Evolutionary conservation across 2,888 invertebrate species (phyloP), one percentile per base, ranked within the genome.

Genomic region (Koerneria pararmatus): DNA sequence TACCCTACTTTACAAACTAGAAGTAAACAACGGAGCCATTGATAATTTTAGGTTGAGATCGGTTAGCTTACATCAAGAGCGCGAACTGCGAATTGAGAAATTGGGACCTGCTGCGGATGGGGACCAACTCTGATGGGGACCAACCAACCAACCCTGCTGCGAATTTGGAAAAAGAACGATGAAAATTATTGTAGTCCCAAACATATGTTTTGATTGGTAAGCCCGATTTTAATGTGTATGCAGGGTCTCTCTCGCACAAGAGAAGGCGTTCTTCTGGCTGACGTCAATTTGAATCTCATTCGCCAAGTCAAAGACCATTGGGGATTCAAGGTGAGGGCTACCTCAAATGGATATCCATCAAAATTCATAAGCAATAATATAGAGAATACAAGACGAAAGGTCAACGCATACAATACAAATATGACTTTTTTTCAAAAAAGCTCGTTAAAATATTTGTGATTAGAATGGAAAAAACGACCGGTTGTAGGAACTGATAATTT

Each of bases 221-320:
- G 59, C 64, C 61, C 63, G 62, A 41, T 67, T 65, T 66, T 27
- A 8, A 6, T 11, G 41, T 22, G 3, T 32, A 66, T 72, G 32
- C 78, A 89, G 89, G 89, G 90, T 24, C 85, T 94, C 19, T 90
- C 91, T 0, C 88, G 91, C 66, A 83, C 86, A 11, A 86, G 85
- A 48, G 92, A 93, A 84, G 98, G 97, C 2, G 86, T 98, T 8
- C 87, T 98, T 5, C 88, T 98, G 4, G 88, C 89, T 1, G 91
- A 95, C 85, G 80, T 95, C 75, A 95, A 98, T 85, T 87, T 98
- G 70, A 98, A 98, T 85, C 85, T 95, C 65, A 94, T 93, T 83
- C 88, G 95, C 48, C 97, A 98, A 87, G 88, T 91, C 0, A 92
- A 90, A 84, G 97, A 98, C 83, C 88, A 88, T 74, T 97, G 95